A percentile compares a stretch with the other conserved stretches of the same genome.
Conservation (phyloP, 37 sponge, comb jelly and placozoan genomes). For the Chondrosia reniformis region DNA sequence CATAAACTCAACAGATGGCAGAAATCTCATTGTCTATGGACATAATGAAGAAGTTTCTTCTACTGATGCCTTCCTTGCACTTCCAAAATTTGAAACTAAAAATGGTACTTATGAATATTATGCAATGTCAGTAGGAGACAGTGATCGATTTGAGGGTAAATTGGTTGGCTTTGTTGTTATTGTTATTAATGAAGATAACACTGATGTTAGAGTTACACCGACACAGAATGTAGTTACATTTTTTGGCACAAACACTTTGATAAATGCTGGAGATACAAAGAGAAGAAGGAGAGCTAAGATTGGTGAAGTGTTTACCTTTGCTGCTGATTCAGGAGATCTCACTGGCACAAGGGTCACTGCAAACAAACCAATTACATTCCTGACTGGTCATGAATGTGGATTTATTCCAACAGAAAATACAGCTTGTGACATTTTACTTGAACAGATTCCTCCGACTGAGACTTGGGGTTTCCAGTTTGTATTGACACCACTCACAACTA, state of each 20-base stretch:
- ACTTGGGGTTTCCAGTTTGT: conserved; percentile 33
- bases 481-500: background rate
- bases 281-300: background rate
- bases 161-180: too few species aligned
- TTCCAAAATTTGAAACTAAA: too few species aligned
- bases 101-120: too few species aligned
- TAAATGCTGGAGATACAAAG: background rate
- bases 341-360: conserved; percentile 37
- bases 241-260: background rate
- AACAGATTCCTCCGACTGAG: conserved; percentile 41
- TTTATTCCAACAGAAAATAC: conserved; percentile 9
- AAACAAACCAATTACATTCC: conserved; percentile 19
- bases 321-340: conserved; percentile 6
- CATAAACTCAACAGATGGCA: too few species aligned
- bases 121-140: too few species aligned
- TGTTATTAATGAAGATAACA: conserved; percentile 27
- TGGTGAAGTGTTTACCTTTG: background rate
- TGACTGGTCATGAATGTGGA: conserved; percentile 38
- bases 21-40: too few species aligned
- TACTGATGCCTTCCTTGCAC: too few species aligned
- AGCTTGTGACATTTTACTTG: conserved; percentile 49
- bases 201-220: conserved; percentile 7
- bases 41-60: too few species aligned
- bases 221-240: background rate
- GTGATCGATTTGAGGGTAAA: too few species aligned